A percentile compares a stretch with the other conserved stretches of the same genome.
Conservation (phyloP, 1,140 invertebrate species). For the Leptinotarsa lineolata region DNA sequence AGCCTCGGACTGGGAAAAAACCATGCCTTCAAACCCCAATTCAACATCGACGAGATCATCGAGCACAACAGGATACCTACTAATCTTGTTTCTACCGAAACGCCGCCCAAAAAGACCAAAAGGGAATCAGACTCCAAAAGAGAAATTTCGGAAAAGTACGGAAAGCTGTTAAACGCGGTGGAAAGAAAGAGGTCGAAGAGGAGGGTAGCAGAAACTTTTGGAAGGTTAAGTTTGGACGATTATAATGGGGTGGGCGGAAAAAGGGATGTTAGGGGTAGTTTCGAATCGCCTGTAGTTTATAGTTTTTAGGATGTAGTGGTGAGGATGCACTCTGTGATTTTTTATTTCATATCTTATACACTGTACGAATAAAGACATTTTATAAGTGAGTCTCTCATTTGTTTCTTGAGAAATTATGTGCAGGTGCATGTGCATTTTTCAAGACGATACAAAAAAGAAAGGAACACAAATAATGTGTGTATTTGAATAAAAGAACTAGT, state of each 20-base stretch:
- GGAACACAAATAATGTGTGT: too few relatives aligned
- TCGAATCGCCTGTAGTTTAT: slow-evolving; percentile 26
- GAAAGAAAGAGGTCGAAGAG: neutral
- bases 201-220: neutral
- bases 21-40: neutral
- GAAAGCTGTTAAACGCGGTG: neutral
- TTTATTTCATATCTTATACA: neutral
- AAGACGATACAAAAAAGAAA: too few relatives aligned
- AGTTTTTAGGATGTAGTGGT: slow-evolving; percentile 7
- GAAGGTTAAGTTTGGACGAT: neutral
- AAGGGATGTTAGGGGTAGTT: slow-evolving; percentile 4
- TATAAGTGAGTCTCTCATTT: neutral
- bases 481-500: too few relatives aligned
- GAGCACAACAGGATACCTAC: neutral
- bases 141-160: neutral
- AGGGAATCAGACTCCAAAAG: neutral
- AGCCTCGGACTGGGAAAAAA: slow-evolving; percentile 1
- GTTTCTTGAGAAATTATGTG: too few relatives aligned
- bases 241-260: neutral
- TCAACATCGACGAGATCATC: neutral
- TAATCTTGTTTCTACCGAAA: neutral
- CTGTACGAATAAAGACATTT: neutral
- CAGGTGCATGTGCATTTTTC: too few relatives aligned
- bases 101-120: neutral
- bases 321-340: neutral